A percentile compares a stretch with the other conserved stretches of the same genome.
Conservation (phyloP, 2,888 invertebrate species). For the Eristalis intricaria region DNA sequence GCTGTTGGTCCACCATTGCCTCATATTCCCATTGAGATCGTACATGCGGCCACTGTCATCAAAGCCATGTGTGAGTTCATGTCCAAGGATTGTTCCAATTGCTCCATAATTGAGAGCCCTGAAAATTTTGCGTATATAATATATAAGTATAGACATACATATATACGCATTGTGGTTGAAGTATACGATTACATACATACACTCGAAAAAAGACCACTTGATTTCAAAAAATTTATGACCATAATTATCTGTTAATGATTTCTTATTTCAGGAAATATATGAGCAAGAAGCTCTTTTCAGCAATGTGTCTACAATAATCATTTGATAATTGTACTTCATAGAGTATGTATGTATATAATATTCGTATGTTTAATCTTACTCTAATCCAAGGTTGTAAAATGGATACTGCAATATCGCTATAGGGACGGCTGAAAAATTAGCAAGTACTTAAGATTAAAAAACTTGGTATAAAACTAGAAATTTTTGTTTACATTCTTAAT, state of each 20-base stretch:
- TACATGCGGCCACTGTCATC: slow-evolving; percentile 86
- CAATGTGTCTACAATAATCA: background rate
- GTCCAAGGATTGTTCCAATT: slow-evolving; percentile 89
- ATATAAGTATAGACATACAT: background rate
- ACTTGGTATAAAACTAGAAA: too few relatives aligned
- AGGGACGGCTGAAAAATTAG: slow-evolving; percentile 86
- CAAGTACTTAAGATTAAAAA: background rate
- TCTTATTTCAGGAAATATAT: too few relatives aligned
- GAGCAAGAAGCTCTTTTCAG: too few relatives aligned
- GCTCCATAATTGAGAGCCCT: slow-evolving; percentile 92
- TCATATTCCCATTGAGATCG: slow-evolving; percentile 91
- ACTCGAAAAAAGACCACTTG: background rate
- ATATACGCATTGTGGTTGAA: background rate
- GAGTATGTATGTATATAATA: background rate
- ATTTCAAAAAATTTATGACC: too few relatives aligned
- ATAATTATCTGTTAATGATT: too few relatives aligned
- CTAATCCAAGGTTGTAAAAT: slow-evolving; percentile 91
- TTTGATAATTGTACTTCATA: background rate
- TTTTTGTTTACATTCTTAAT: too few relatives aligned
- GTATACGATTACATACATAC: background rate
- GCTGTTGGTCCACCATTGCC: slow-evolving; percentile 94
- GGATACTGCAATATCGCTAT: slow-evolving; percentile 92
- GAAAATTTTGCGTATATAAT: slow-evolving; percentile 52
- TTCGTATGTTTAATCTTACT: slow-evolving; percentile 83
- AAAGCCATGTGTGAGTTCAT: slow-evolving; percentile 86